Base-by-base conservation (phyloP, 2,113 vertebrate species). In the Stigmatopora argus region DNA sequence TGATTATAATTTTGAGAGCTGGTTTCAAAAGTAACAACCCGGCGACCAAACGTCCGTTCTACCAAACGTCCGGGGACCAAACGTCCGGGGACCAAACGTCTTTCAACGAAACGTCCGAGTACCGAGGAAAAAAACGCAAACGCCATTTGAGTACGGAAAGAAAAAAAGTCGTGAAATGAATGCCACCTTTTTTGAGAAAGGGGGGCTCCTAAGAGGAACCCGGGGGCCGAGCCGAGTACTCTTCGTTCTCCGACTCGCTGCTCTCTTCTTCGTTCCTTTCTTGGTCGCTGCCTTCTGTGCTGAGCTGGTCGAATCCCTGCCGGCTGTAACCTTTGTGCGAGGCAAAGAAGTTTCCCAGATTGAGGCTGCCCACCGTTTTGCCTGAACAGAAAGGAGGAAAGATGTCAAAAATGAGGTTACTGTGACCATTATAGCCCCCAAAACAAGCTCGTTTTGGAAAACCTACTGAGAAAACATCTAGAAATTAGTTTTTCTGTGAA, bases 321-420 rank as follows among this genome's bases (percentile, higher is more conserved):
- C 93, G 90, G 64, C 92, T 99, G 85, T 98, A 99, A 72, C 95
- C 92, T 78, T 96, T 92, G 49, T 90, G 94, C 58, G 92, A 92
- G 0, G 94, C 94, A 57, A 99, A 96, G 90, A 99, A 98, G 81
- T 96, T 98, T 10, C 97, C 97, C 41, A 99, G 90, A 74, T 98
- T 98, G 70, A 98, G 88, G 52, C 94, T 90, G 70, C 93, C 91
- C 0, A 91, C 78, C 0, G 92, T 92, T 82, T 95, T 97, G 59
- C 95, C 97, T 99, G 77, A 7, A 0, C 3, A 41, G 10, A 10
- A 41, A 57, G 21, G 19, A 9, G 9, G n/a, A 46, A 31, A 66
- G 13, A 65, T 5, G n/a, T 14, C 23, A 31, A 62, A 31, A 31
- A 31, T 31, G 26, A 31, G 26, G 26, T 3, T 31, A 31, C 3